Evolutionary conservation across 30 jellyfish, hydroid and myxozoan genomes (phyloP).

Genomic region (Turritopsis dohrnii): DNA sequence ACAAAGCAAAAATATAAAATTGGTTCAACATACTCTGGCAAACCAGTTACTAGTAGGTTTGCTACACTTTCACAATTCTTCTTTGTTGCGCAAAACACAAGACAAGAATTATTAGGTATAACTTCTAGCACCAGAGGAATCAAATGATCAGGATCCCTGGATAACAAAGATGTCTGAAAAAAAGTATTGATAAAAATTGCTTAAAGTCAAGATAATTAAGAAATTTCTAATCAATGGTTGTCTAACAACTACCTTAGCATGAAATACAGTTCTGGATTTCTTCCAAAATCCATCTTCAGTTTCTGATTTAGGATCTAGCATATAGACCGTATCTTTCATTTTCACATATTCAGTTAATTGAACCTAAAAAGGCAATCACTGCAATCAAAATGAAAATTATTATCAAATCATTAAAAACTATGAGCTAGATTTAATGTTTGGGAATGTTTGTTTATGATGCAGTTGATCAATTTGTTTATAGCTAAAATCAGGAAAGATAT

Average conservation of each 20-base stretch:
- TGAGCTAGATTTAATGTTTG: no score
- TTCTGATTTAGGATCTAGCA: constrained; percentile 25
- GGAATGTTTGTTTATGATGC: no score
- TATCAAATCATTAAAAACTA: no score
- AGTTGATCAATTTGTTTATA: no score
- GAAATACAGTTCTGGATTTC: not conserved
- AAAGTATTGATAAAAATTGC: not conserved
- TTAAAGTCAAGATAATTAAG: no score
- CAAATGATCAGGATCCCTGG: constrained; percentile 62
- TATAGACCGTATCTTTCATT: constrained; percentile 53
- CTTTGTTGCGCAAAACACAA: constrained; percentile 90
- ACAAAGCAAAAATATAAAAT: not conserved
- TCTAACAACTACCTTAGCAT: not conserved
- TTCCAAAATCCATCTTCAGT: constrained; percentile 45
- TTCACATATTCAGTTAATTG: constrained; percentile 65
- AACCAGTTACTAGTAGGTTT: constrained; percentile 36
- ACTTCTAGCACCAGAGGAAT: constrained; percentile 78
- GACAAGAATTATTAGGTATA: constrained; percentile 81
- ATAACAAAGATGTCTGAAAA: not conserved
- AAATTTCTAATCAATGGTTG: not conserved
- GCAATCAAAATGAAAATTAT: not conserved
- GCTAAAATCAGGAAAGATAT: no score
- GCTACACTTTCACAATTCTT: constrained; percentile 95
- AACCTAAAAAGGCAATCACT: constrained; percentile 30
- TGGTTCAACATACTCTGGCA: constrained; percentile 41